Conservation (phyloP, 2,113 vertebrate genomes). For the Seriola dumerili region DNA sequence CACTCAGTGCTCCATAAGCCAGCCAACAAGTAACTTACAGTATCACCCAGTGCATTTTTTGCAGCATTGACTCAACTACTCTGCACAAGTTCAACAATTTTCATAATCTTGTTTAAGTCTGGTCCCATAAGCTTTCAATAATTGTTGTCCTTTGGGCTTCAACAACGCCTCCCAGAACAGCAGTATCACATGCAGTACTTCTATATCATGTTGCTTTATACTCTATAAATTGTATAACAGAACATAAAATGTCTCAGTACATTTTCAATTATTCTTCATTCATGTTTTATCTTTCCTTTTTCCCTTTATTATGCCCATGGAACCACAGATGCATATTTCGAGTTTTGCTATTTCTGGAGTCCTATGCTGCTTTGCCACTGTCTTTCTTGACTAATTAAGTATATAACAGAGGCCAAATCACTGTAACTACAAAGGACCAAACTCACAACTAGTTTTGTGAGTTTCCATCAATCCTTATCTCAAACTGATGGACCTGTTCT, state of each 20-base stretch:
- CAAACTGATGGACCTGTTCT: slow-evolving; percentile 1
- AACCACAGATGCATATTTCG: neutral
- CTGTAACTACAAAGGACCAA: neutral
- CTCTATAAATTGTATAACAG: neutral
- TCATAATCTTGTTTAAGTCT: neutral
- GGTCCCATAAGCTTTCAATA: too few relatives aligned
- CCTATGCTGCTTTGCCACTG: neutral
- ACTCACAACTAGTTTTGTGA: neutral
- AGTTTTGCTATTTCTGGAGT: neutral
- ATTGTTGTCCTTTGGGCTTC: too few relatives aligned
- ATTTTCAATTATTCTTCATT: neutral
- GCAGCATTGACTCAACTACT: too few relatives aligned
- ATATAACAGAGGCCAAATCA: neutral
- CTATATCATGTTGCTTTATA: neutral
- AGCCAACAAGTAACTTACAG: neutral
- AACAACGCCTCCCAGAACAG: neutral
- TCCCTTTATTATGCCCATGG: too few relatives aligned
- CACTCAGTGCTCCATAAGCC: neutral
- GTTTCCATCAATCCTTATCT: neutral
- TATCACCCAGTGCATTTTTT: neutral
- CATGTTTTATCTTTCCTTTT: neutral
- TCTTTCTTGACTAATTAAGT: neutral
- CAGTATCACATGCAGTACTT: neutral
- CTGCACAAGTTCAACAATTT: too few relatives aligned
- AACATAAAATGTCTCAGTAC: neutral